Base-by-base conservation (phyloP, 2,797 vertebrate genomes). In the Anguilla anguilla region DNA sequence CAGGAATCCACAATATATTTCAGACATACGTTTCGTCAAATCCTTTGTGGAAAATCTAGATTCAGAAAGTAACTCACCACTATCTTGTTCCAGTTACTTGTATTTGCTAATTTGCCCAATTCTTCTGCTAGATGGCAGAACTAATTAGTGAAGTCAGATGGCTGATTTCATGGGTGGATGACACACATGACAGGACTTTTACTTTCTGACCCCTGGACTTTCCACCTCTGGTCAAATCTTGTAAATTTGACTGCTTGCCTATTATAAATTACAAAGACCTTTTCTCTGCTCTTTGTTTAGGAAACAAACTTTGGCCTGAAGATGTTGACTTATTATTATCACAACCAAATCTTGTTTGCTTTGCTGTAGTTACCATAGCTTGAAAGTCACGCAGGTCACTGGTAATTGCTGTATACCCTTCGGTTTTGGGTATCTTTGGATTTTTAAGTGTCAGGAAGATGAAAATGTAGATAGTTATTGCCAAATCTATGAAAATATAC, bases 301-400 rank as follows among this genome's bases (percentile, higher is more conserved):
- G 91, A 90, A 93, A 94, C 91, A 94, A 92, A 90, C 82, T 17
- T 59, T 61, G 87, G 87, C 85, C 88, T 88, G 49, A 89, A 87
- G 85, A 89, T 88, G 90, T 86, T 89, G 86, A 90, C 89, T 87
- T 90, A 90, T 90, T 92, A 89, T 91, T 86, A 91, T 86, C 91
- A 87, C 77, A 91, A 91, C 90, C 86, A 88, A 88, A 90, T 72
- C 85, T 55, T 88, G 87, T 91, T 91, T 91, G 87, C 83, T 89
- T 89, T 89, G 72, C 88, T 90, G 43, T 72, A 90, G 88, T 57
- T 88, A 88, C 83, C 87, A 79, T 55, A 69, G 88, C 89, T 85
- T 91, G 90, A 93, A 92, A 89, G 90, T 91, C 92, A 92, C 89
- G 57, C 55, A 87, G 91, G 92, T 91, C 89, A 89, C 57, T 86